Percentiles rank a stretch among this genome's conserved stretches.
phyloP scores from a whole-genome alignment of 2,113 vertebrate genomes.

The Cottus gobio region DNA sequence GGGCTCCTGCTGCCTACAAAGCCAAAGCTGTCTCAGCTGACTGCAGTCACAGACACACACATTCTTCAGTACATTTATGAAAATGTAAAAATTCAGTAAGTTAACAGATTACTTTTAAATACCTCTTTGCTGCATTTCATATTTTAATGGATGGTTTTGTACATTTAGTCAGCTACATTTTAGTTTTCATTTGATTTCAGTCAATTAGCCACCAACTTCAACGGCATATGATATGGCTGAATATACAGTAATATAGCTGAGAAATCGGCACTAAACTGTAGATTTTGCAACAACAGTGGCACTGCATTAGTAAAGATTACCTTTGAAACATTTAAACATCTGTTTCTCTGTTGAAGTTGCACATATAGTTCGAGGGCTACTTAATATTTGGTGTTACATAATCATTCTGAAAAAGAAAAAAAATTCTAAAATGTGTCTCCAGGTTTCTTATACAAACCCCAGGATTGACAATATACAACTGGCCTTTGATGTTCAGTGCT shows the following conservation, averaged over 20 bases:
- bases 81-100: neutral
- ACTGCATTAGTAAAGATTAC: conserved; percentile 1
- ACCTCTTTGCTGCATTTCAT: neutral
- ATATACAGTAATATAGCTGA: neutral
- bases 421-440: neutral
- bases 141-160: neutral
- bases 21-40: conserved; percentile 71
- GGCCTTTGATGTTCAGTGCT: conserved; percentile 54
- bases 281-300: neutral
- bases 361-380: neutral
- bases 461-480: conserved; percentile 30
- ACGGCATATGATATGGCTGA: neutral
- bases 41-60: conserved; percentile 33
- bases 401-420: neutral
- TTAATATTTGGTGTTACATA: conserved; percentile 2
- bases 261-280: neutral
- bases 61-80: conserved; percentile 21
- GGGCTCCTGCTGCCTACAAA: conserved; percentile 43
- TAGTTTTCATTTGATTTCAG: neutral
- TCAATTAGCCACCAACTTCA: neutral
- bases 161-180: neutral
- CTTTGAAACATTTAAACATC: neutral
- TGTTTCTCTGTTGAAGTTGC: neutral
- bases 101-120: neutral
- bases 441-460: conserved; percentile 27